A percentile compares a stretch with the other conserved stretches of the same genome.
phyloP scores from a whole-genome alignment of 2,113 vertebrate species.

The Paracanthobrama guichenoti region DNA sequence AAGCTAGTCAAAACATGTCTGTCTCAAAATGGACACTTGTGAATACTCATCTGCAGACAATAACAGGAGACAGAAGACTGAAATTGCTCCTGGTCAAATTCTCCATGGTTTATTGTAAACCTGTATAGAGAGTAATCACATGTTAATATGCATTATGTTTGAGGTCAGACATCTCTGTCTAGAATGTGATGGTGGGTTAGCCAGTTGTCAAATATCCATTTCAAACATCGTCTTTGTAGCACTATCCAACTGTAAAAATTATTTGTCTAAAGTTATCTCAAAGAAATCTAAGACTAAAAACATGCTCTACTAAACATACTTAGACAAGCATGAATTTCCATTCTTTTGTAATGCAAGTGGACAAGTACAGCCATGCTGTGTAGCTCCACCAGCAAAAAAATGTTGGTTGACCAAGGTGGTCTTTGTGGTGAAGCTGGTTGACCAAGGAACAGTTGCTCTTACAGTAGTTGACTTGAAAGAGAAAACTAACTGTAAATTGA shows the following conservation, averaged over 20 bases:
- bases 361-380: neutral
- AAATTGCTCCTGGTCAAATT: constrained; percentile 55
- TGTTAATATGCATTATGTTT: constrained; percentile 9
- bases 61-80: constrained; percentile 40
- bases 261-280: neutral
- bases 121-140: constrained; percentile 56
- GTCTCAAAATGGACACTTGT: constrained; percentile 44
- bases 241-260: neutral
- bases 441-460: neutral
- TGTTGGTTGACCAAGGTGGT: neutral
- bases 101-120: constrained; percentile 52
- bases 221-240: neutral
- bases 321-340: neutral
- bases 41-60: constrained; percentile 42
- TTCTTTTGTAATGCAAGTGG: neutral
- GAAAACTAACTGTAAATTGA: neutral
- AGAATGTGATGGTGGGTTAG: constrained; percentile 11
- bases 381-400: neutral
- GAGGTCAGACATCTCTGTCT: constrained; percentile 16
- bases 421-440: constrained; percentile 14
- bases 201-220: neutral
- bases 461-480: neutral
- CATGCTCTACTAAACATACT: neutral
- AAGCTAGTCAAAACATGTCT: constrained; percentile 62
- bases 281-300: neutral